Conservation (phyloP, 2,888 invertebrate genomes). For the Muscina levida region DNA sequence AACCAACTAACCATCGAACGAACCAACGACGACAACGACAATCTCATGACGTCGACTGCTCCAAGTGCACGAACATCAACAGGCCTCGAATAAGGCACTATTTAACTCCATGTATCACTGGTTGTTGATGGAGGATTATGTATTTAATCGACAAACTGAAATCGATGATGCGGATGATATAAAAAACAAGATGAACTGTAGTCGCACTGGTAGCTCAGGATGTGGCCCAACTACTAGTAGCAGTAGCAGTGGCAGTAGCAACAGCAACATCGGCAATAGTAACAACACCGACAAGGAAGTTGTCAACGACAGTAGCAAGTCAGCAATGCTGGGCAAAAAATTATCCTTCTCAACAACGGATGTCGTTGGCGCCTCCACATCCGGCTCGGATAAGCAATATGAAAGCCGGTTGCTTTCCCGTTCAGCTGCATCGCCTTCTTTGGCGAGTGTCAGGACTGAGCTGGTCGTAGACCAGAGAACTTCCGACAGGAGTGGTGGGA, state of each 20-base stretch:
- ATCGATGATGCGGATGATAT: constrained; percentile 66
- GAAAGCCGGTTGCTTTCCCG: constrained; percentile 18
- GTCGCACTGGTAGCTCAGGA: constrained; percentile 10
- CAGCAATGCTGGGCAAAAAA: constrained; percentile 55
- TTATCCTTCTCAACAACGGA: constrained; percentile 56
- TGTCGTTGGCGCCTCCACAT: constrained; percentile 59
- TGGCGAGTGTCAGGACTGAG: constrained; percentile 2
- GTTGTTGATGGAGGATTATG: constrained; percentile 80
- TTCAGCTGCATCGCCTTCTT: background rate
- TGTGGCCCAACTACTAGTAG: constrained; percentile 23
- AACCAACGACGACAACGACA: background rate
- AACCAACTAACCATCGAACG: no score
- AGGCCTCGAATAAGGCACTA: constrained; percentile 79
- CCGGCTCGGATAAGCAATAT: constrained; percentile 41
- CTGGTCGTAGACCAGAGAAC: constrained; percentile 25
- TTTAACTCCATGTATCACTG: constrained; percentile 80
- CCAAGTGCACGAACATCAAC: constrained; percentile 53
- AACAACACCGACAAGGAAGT: constrained; percentile 36
- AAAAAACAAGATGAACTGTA: constrained; percentile 56
- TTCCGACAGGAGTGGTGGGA: constrained; percentile 11
- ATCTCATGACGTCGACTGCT: background rate
- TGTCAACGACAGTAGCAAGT: constrained; percentile 20
- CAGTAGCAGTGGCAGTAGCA: constrained; percentile 43
- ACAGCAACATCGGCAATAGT: constrained; percentile 47
- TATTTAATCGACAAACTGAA: constrained; percentile 71